Conservation (phyloP, 2,888 invertebrate genomes). For the Ptilodon capucinus region DNA sequence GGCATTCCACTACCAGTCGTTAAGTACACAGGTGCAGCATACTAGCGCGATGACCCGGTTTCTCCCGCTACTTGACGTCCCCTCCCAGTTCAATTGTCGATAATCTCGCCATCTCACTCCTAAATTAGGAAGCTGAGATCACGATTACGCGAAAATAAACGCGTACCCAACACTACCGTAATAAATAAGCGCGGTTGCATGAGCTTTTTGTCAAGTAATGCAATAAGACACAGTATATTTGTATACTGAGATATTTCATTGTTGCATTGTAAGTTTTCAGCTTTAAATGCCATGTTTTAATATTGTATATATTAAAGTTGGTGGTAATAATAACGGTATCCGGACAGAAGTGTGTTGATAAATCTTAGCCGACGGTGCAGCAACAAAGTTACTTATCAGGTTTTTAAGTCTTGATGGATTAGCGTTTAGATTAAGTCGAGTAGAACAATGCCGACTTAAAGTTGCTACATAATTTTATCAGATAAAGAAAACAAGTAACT, state of each 20-base stretch:
- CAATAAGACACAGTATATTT: slow-evolving; percentile 2
- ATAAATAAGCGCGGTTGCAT: slow-evolving; percentile 27
- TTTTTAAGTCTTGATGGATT: background rate
- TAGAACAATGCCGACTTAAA: background rate
- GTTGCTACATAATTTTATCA: background rate
- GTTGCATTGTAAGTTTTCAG: slow-evolving; percentile 1
- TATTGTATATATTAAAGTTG: slow-evolving; percentile 3
- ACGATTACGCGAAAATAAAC: slow-evolving; percentile 42
- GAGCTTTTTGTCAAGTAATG: slow-evolving; percentile 27
- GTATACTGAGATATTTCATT: background rate
- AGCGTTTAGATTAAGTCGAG: background rate
- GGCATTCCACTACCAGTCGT: slow-evolving; percentile 17
- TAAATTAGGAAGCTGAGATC: slow-evolving; percentile 66
- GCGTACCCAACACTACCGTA: slow-evolving; percentile 17
- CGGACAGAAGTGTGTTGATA: slow-evolving; percentile 5
- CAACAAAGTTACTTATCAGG: background rate
- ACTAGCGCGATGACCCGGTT: slow-evolving; percentile 66
- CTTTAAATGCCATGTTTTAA: background rate
- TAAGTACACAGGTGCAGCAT: slow-evolving; percentile 48
- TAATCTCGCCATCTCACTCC: slow-evolving; percentile 63
- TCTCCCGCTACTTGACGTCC: slow-evolving; percentile 47
- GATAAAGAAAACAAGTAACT: background rate
- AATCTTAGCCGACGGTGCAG: background rate
- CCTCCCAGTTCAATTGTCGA: slow-evolving; percentile 46
- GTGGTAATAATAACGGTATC: slow-evolving; percentile 5